Evolutionary conservation across 2,888 invertebrate species (phyloP), one percentile per base, ranked within the genome.

Genomic region (Antheraea assamensis): DNA sequence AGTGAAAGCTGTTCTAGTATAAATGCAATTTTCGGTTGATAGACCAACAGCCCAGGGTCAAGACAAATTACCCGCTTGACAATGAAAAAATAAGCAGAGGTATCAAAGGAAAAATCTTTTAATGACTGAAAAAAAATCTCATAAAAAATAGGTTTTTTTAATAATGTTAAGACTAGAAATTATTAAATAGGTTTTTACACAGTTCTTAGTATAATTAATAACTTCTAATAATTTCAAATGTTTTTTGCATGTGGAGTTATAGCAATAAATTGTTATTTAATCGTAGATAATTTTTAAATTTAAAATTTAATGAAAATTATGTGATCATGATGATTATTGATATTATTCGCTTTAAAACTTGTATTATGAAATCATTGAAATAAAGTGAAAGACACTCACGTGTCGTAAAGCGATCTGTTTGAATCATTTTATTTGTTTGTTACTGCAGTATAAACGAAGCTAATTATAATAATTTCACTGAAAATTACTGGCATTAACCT

Each of bases 391-490:
- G 68, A 35, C n/a, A 68, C n/a, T 68, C 10, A 35, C n/a, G 68
- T 68, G 68, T 35, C 35, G 35, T 81, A 81, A 78, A 78, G 85
- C 88, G 86, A 77, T 78, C 85, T 84, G 88, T 89, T 91, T 86
- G 80, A 84, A 88, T 85, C 88, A 88, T 93, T 94, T 94, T 93
- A 94, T 94, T 93, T 94, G 94, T 94, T 94, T 94, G 93, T 93
- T 93, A 91, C 92, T 88, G 90, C 90, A 80, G 88, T 92, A 92
- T 92, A 94, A 94, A 94, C 90, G 90, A 88, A 87, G 86, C 90
- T 94, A 92, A 94, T 94, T 94, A 94, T 94, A 90, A 94, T 94
- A 93, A 94, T 94, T 94, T 93, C 91, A 87, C 86, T 89, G 87
- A 84, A 92, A 93, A 94, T 94, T 91, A 94, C 93, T 91, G 91